These are phyloP conservation scores for Margaritifera margaritifera DNA, from an alignment of 2,888 invertebrate genomes.

Conservation along the genomic window DNA sequence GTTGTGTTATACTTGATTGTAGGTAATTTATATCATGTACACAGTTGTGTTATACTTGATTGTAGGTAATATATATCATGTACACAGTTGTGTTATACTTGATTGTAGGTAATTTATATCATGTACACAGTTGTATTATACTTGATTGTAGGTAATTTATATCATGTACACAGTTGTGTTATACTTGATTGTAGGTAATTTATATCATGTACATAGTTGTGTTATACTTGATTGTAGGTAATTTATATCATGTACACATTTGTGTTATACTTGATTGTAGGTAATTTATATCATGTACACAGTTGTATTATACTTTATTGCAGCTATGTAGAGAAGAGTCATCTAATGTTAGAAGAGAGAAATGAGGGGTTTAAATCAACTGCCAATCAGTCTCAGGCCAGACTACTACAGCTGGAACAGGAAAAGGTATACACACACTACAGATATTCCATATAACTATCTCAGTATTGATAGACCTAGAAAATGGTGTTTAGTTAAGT, in stretches of 20 bases:
- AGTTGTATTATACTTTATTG: conserved; percentile 11
- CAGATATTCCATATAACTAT: neutral
- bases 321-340: conserved; percentile 71
- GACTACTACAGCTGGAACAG: conserved; percentile 67
- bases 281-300: neutral
- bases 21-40: neutral
- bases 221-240: too few relatives aligned
- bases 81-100: too few relatives aligned
- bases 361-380: conserved; percentile 67
- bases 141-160: neutral
- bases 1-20: too few relatives aligned
- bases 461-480: neutral
- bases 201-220: neutral
- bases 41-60: too few relatives aligned
- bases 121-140: too few relatives aligned
- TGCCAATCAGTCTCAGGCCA: conserved; percentile 65
- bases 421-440: conserved; percentile 63
- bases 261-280: too few relatives aligned
- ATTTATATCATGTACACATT: neutral
- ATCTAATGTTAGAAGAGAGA: conserved; percentile 68
- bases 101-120: neutral
- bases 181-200: neutral
- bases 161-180: too few relatives aligned
- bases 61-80: too few relatives aligned
- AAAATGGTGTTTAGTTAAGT: too few relatives aligned